Conservation (phyloP, 2,113 vertebrate species). For the Sceloporus tristichus region DNA sequence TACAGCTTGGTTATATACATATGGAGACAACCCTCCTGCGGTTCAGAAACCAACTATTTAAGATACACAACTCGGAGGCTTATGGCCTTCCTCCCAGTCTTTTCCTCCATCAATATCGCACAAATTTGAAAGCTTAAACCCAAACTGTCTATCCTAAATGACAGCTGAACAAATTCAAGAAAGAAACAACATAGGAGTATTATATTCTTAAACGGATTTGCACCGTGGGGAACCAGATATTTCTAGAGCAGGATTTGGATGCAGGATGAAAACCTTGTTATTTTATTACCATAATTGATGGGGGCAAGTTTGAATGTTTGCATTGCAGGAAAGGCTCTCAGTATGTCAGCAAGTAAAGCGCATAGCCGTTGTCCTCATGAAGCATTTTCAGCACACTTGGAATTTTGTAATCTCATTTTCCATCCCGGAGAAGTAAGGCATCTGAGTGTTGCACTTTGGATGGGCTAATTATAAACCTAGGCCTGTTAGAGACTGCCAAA, state of each 20-base stretch:
- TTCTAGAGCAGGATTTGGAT: slow-evolving; percentile 73
- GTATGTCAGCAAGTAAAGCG: slow-evolving; percentile 50
- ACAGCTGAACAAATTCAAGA: slow-evolving; percentile 68
- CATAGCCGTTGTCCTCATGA: slow-evolving; percentile 57
- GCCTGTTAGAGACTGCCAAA: too few species aligned
- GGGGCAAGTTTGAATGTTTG: slow-evolving; percentile 77
- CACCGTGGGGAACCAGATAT: slow-evolving; percentile 62
- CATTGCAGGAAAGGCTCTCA: slow-evolving; percentile 29
- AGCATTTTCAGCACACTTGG: slow-evolving; percentile 50
- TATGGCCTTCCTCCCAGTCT: not conserved
- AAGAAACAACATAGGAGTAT: slow-evolving; percentile 53
- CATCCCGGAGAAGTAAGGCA: slow-evolving; percentile 54
- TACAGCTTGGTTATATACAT: not conserved
- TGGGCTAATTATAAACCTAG: slow-evolving; percentile 34
- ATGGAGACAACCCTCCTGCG: not conserved
- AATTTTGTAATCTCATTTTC: slow-evolving; percentile 64
- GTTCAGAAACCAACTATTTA: slow-evolving; percentile 39
- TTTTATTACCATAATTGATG: slow-evolving; percentile 78
- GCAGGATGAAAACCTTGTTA: slow-evolving; percentile 76
- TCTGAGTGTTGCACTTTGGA: slow-evolving; percentile 48
- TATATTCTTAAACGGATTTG: slow-evolving; percentile 67
- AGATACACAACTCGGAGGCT: not conserved
- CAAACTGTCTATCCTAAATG: not conserved
- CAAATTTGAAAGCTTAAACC: not conserved
- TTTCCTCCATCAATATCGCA: accelerated